Conservation (phyloP, 2,797 vertebrate genomes). For the Thalassophryne amazonica region DNA sequence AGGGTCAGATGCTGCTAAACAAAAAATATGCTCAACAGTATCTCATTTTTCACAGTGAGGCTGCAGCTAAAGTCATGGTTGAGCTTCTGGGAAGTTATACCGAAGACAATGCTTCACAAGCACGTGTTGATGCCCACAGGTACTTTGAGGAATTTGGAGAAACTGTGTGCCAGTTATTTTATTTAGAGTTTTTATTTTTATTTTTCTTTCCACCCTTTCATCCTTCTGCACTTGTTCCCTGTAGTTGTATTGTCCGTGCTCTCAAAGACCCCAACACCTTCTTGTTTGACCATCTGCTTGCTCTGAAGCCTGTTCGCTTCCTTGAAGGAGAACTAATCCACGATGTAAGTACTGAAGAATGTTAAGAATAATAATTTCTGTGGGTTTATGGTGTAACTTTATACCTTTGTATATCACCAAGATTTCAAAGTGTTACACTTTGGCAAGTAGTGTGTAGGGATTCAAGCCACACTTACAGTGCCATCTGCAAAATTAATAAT, state of each 20-base stretch:
- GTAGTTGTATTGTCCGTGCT: constrained; percentile 95
- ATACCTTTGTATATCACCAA: too few species aligned
- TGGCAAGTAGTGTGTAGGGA: too few species aligned
- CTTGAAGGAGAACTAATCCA: constrained; percentile 98
- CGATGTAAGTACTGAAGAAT: constrained; percentile 84
- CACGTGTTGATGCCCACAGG: constrained; percentile 96
- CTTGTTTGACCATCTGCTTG: constrained; percentile 96
- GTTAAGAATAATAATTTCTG: too few species aligned
- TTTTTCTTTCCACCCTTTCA: not conserved
- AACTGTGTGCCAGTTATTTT: not conserved
- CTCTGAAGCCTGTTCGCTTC: constrained; percentile 97
- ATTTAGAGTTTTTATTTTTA: too few species aligned
- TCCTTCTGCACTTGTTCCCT: not conserved
- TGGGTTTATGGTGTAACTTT: too few species aligned
- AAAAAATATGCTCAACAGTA: not conserved
- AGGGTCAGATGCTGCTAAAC: too few species aligned
- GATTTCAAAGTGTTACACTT: too few species aligned
- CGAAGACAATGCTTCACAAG: constrained; percentile 98
- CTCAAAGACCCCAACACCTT: constrained; percentile 96
- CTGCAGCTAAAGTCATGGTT: constrained; percentile 97
- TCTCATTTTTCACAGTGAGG: constrained; percentile 77
- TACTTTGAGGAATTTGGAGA: constrained; percentile 57
- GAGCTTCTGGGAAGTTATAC: constrained; percentile 98
- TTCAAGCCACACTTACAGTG: too few species aligned
- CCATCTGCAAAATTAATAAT: too few species aligned